Conservation (phyloP, 2,797 vertebrate genomes). For the Orestias chungarensis region DNA sequence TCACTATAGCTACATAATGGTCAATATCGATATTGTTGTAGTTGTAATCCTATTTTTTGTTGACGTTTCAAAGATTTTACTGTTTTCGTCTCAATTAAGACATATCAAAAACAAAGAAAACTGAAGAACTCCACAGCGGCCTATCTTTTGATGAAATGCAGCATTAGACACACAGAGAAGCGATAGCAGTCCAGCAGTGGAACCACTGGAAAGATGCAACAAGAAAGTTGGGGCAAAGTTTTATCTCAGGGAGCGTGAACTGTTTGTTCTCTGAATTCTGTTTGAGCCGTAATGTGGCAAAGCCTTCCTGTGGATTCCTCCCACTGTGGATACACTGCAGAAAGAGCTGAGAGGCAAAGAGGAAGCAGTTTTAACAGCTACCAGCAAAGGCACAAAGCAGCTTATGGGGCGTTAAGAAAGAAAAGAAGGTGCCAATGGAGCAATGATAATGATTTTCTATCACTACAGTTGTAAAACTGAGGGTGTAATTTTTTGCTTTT, state of each 20-base stretch:
- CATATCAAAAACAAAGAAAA: background rate
- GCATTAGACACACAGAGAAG: background rate
- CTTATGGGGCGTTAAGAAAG: conserved; percentile 38
- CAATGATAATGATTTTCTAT: conserved; percentile 47
- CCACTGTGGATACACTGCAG: background rate
- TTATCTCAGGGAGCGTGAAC: background rate
- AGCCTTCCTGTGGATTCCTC: conserved; percentile 2
- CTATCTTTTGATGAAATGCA: background rate
- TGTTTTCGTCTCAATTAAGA: too few species aligned
- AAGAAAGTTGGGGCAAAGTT: background rate
- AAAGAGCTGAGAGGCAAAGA: conserved; percentile 14
- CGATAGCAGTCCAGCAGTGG: background rate
- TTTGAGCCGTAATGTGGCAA: conserved; percentile 17
- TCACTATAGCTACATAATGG: too few species aligned
- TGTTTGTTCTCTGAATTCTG: background rate
- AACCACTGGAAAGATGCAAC: background rate
- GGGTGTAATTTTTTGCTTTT: conserved; percentile 23
- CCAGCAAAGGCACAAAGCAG: conserved; percentile 31
- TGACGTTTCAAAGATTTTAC: too few species aligned
- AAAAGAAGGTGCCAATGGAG: conserved; percentile 21
- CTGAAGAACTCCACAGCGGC: background rate
- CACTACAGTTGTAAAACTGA: background rate
- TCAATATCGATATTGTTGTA: too few species aligned
- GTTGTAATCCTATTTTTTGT: too few species aligned
- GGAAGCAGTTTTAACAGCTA: conserved; percentile 36